phyloP scores from a whole-genome alignment of 1,140 invertebrate genomes.

The Patella vulgata region DNA sequence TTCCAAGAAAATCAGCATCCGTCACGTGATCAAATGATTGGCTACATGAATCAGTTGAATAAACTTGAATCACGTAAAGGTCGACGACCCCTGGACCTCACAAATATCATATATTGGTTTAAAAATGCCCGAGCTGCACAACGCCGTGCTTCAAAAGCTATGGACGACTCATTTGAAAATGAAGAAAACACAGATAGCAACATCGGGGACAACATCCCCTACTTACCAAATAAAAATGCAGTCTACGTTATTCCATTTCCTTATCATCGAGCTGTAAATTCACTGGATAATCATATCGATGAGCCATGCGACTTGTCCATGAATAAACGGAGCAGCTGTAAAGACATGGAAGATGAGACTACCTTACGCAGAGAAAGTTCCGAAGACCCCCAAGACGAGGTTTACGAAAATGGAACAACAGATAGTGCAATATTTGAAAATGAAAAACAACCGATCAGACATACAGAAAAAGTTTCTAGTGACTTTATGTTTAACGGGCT shows the following conservation, averaged over 20 bases:
- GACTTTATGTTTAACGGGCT: too few relatives aligned
- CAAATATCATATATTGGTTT: constrained; percentile 99
- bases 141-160: constrained; percentile 73
- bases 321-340: constrained; percentile 17
- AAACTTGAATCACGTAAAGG: constrained; percentile 89
- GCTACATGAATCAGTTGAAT: constrained; percentile 93
- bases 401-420: constrained; percentile 18
- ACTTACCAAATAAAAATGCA: constrained; percentile 58
- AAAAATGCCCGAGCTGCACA: constrained; percentile 97
- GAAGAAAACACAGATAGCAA: constrained; percentile 36
- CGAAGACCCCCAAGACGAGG: constrained; percentile 13
- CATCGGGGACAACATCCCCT: constrained; percentile 22
- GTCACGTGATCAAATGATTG: constrained; percentile 82
- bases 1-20: constrained; percentile 97
- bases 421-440: constrained; percentile 2
- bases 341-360: constrained; percentile 24
- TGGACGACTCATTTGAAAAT: constrained; percentile 53
- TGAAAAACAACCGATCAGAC: constrained; percentile 11
- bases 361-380: constrained; percentile 22
- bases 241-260: constrained; percentile 55
- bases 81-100: constrained; percentile 89
- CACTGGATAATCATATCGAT: constrained; percentile 20
- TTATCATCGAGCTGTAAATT: constrained; percentile 25
- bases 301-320: constrained; percentile 50
- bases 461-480: constrained; percentile 1